Percentiles rank a stretch among this genome's conserved stretches.
These are phyloP conservation scores for Metopolophium dirhodum DNA, from an alignment of 1,140 invertebrate species.

Conservation along the genomic window DNA sequence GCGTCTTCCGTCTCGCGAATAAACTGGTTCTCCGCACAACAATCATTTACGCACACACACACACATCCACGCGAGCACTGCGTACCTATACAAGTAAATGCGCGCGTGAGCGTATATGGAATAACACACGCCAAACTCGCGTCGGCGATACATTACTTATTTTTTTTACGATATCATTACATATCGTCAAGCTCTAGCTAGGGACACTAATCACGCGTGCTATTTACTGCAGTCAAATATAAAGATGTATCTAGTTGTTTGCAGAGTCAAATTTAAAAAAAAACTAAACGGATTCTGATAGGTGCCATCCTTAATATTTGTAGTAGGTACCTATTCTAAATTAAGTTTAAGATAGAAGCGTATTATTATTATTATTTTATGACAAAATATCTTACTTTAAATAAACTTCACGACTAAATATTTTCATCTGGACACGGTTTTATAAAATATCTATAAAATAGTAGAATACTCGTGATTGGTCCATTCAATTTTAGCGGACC, in stretches of 20 bases:
- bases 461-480: neutral
- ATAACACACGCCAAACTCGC: conserved; percentile 1
- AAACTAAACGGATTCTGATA: neutral
- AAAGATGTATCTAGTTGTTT: neutral
- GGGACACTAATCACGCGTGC: neutral
- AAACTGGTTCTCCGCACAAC: conserved; percentile 49
- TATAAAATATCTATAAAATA: neutral
- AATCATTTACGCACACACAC: neutral
- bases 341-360: neutral
- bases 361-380: neutral
- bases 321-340: neutral
- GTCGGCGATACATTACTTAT: neutral
- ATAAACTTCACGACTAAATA: neutral
- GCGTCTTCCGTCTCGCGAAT: conserved; percentile 49
- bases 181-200: neutral
- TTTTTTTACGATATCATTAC: neutral
- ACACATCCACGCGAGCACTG: neutral
- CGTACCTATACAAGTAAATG: neutral
- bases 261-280: neutral
- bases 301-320: neutral
- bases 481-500: no score
- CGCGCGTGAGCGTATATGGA: neutral
- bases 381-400: neutral
- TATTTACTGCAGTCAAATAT: neutral
- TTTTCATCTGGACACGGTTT: neutral